Base-by-base conservation (phyloP, 1,140 invertebrate genomes). In the Conopomorpha cramerella region DNA sequence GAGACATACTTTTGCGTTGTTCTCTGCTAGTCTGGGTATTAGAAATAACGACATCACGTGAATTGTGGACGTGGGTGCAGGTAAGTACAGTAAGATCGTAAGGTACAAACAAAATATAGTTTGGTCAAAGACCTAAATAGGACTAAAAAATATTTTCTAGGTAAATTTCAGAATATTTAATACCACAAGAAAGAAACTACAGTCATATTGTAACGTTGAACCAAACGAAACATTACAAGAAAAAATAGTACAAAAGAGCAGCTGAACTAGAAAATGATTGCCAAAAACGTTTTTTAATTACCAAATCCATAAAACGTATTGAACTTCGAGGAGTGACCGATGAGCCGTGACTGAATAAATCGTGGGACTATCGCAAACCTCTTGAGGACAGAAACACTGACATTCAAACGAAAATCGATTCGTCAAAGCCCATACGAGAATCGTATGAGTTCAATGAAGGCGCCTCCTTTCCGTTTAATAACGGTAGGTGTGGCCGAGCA, bases 261-360 rank as follows among this genome's bases (percentile, higher is more conserved):
- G 1, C 17, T 12, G 12, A 19, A 12, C 26, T 30, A 16, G 13
- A 29, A 30, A 38, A 14, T 2, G 10, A 16, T 30, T n/a, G 3
- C 3, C 7, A n/a, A 8, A 15, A 4, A 42, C 34, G 46, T 52
- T 55, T 43, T 39, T 30, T 34, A 48, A 48, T 47, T 47, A 51
- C 45, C 45, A 43, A 45, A 30, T 44, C 36, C 34, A 30, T 31
- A 48, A 41, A 39, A 34, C 28, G n/a, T 46, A 49, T 58, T 40
- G 42, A 47, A 43, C 34, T 38, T 36, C 48, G 55, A 55, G 64
- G 62, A 56, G 62, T 55, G 63, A 67, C 62, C 39, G 51, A 68
- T 61, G 46, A 45, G 59, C 41, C 55, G 54, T 56, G 52, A 54
- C 57, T 45, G 39, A 49, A 56, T 52, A 58, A 61, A 55, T 57